These are phyloP conservation scores for Anthopleura xanthogrammica DNA, from an alignment of 92 coral and sea anemone species.

Conservation along the genomic window DNA sequence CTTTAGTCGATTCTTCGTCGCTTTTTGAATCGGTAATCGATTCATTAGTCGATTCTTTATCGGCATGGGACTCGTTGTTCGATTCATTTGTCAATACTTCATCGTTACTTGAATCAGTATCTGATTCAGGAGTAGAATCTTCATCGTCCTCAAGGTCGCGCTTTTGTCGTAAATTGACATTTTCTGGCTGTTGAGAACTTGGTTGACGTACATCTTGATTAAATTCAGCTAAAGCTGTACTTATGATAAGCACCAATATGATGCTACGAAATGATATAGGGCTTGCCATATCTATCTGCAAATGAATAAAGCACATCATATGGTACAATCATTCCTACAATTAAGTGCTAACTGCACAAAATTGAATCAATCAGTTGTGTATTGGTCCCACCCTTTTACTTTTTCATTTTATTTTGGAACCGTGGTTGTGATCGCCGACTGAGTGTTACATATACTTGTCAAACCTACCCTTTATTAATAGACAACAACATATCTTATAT, in stretches of 20 bases:
- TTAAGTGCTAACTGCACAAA: too few relatives aligned
- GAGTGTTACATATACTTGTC: too few relatives aligned
- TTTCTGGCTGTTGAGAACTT: conserved; percentile 7
- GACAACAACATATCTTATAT: too few relatives aligned
- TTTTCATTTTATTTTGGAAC: too few relatives aligned
- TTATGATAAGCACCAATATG: conserved; percentile 44
- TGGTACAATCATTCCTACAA: neutral
- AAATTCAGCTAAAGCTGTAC: conserved; percentile 44
- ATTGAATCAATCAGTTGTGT: too few relatives aligned
- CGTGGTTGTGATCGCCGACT: too few relatives aligned
- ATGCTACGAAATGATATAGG: conserved; percentile 32
- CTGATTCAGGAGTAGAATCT: neutral
- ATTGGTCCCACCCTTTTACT: too few relatives aligned
- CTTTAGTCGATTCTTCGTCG: neutral
- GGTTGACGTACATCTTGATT: conserved; percentile 4
- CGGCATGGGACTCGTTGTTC: conserved; percentile 1
- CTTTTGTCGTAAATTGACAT: conserved; percentile 37
- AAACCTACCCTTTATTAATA: too few relatives aligned
- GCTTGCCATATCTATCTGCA: conserved; percentile 29
- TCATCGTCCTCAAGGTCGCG: conserved; percentile 43
- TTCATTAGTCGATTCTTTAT: conserved; percentile 11
- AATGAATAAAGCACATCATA: neutral
- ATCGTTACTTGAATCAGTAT: conserved; percentile 5
- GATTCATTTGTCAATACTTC: neutral
- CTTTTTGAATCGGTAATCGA: conserved; percentile 1